Base-by-base conservation (phyloP, 2,113 vertebrate genomes). In the Glareola pratincola region DNA sequence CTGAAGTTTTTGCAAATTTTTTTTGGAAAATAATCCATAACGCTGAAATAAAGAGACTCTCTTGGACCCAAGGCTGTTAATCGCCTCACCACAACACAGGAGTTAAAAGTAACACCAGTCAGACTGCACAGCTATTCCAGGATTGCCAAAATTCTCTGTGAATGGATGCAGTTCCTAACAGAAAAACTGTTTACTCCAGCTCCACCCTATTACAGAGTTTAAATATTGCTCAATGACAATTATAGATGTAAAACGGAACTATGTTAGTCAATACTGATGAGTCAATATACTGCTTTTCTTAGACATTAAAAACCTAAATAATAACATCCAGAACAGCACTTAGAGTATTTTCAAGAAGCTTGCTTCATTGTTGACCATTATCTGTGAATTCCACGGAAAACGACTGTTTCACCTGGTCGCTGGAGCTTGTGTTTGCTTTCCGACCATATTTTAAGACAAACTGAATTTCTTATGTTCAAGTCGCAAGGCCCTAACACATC, bases 261-360 rank as follows among this genome's bases (percentile, higher is more conserved):
- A 3, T 41, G 43, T 96, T 93, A 94, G 95, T 95, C 94, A 96
- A 96, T 90, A 79, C 84, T 47, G 77, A 90, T 95, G 95, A 96
- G 89, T 95, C 95, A 95, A 91, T 85, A 79, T 5, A 37, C 19
- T 83, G 74, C 91, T 95, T 90, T 94, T 95, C 91, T 95, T 94
- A 37, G 94, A 97, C 86, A 95, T 85, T 92, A 83, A 75, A 62
- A 36, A 90, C 26, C 60, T 45, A 80, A 94, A 86, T 54, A 51
- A 84, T 63, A 54, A 66, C 4, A 3, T 69, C 47, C 67, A 90
- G 66, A 92, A 50, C 15, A 74, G 62, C 5, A 12, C 48, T 71
- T 0, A 50, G 9, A 53, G 21, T 53, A 57, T 57, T 91, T 85
- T 90, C 56, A 90, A 41, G 69, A 67, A 75, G 37, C 30, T 77